phyloP scores from a whole-genome alignment of 1,140 invertebrate species.

The Triops longicaudatus region DNA sequence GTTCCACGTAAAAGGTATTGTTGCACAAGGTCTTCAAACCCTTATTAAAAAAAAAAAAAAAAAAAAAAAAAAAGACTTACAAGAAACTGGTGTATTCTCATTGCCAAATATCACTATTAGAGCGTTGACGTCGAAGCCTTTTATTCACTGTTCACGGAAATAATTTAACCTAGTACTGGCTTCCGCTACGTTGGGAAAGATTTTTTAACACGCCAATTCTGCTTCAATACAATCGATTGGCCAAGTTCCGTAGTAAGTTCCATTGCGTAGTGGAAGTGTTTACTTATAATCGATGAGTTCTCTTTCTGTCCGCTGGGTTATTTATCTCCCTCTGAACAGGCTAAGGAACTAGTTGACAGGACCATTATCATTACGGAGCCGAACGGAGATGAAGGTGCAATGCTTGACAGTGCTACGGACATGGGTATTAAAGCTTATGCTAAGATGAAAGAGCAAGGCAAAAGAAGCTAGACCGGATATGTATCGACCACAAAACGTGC shows the following conservation, averaged over 20 bases:
- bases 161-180: neutral
- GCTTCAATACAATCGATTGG: neutral
- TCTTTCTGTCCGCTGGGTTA: neutral
- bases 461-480: neutral
- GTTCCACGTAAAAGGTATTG: neutral
- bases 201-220: neutral
- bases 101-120: no score
- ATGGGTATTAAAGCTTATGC: neutral
- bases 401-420: neutral
- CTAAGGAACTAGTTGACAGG: neutral
- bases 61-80: neutral
- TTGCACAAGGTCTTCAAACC: neutral
- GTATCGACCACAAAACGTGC: slow-evolving; percentile 4
- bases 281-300: neutral
- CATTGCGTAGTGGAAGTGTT: neutral
- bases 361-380: neutral
- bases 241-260: neutral
- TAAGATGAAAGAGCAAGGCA: neutral
- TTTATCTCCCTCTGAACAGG: neutral
- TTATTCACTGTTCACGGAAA: neutral
- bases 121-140: neutral
- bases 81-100: no score
- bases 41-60: neutral
- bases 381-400: neutral
- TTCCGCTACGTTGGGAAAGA: neutral